A percentile compares a stretch with the other conserved stretches of the same genome.
phyloP scores from a whole-genome alignment of 2,113 vertebrate genomes.

The Porphyrio hochstetteri region DNA sequence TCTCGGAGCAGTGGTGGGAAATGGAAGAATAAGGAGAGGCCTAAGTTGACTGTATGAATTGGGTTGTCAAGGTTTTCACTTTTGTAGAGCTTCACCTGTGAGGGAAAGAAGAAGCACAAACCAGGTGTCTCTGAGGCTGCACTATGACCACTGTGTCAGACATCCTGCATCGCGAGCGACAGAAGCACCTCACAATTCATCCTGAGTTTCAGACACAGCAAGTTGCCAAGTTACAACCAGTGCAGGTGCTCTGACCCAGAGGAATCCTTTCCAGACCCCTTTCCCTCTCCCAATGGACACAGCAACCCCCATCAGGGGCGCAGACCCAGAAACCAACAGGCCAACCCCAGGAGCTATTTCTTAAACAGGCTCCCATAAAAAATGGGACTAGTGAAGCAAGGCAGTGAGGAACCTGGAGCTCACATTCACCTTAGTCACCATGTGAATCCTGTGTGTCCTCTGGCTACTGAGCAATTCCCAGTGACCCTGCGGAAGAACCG shows the following conservation, averaged over 20 bases:
- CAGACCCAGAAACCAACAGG: neutral
- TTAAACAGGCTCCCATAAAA: neutral
- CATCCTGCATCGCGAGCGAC: neutral
- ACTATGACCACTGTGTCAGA: neutral
- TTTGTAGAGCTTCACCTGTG: conserved; percentile 93
- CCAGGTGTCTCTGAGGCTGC: neutral
- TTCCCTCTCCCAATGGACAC: neutral
- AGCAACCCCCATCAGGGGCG: neutral
- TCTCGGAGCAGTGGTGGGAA: conserved; percentile 92
- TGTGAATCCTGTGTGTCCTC: neutral
- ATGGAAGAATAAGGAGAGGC: conserved; percentile 96
- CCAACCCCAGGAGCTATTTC: neutral
- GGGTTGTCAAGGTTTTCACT: conserved; percentile 96
- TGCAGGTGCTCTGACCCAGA: neutral
- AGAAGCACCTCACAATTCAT: neutral
- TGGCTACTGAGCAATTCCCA: neutral
- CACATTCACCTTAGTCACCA: neutral
- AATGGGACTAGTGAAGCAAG: neutral
- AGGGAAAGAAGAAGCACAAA: neutral
- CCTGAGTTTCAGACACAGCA: neutral
- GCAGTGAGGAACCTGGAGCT: neutral
- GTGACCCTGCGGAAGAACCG: neutral
- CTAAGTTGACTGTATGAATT: conserved; percentile 91
- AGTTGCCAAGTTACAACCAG: neutral
- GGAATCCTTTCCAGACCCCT: neutral